Evolutionary conservation across 2,113 vertebrate species (phyloP).

Genomic region (Corapipo altera): DNA sequence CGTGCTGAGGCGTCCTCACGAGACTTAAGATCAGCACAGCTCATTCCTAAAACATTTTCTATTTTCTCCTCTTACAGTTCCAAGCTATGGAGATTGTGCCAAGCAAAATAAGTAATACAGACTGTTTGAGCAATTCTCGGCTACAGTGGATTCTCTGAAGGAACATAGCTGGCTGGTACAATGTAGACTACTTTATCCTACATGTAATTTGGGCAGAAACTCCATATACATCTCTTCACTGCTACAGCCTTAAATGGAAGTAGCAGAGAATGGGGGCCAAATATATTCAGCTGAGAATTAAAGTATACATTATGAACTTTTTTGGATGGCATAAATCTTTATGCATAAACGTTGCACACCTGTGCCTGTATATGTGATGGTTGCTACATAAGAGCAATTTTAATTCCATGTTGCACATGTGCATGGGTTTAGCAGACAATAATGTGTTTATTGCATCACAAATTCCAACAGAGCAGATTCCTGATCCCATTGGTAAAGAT

Average conservation of each 20-base stretch:
- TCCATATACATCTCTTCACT: not conserved
- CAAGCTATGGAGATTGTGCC: slow-evolving; percentile 19
- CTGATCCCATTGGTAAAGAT: not conserved
- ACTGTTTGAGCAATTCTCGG: slow-evolving; percentile 36
- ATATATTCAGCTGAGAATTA: not conserved
- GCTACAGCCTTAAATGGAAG: slow-evolving; percentile 26
- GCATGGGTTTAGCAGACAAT: not conserved
- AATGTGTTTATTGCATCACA: not conserved
- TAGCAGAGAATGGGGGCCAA: not conserved
- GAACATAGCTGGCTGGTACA: slow-evolving; percentile 41
- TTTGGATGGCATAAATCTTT: not conserved
- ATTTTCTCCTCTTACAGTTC: slow-evolving; percentile 40
- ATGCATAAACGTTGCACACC: not conserved
- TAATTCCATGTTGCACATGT: not conserved
- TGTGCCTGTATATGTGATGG: not conserved
- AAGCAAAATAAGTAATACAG: slow-evolving; percentile 58
- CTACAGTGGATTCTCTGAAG: slow-evolving; percentile 35
- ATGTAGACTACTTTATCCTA: slow-evolving; percentile 27
- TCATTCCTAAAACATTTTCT: slow-evolving; percentile 41
- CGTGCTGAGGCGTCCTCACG: not conserved
- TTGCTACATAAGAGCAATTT: not conserved
- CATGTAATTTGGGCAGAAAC: not conserved
- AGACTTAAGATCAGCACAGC: slow-evolving; percentile 33
- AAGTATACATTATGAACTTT: not conserved
- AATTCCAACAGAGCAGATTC: not conserved